A percentile compares a stretch with the other conserved stretches of the same genome.
These are phyloP conservation scores for Actenoides hombroni DNA, from an alignment of 2,113 vertebrate genomes.

Conservation along the genomic window DNA sequence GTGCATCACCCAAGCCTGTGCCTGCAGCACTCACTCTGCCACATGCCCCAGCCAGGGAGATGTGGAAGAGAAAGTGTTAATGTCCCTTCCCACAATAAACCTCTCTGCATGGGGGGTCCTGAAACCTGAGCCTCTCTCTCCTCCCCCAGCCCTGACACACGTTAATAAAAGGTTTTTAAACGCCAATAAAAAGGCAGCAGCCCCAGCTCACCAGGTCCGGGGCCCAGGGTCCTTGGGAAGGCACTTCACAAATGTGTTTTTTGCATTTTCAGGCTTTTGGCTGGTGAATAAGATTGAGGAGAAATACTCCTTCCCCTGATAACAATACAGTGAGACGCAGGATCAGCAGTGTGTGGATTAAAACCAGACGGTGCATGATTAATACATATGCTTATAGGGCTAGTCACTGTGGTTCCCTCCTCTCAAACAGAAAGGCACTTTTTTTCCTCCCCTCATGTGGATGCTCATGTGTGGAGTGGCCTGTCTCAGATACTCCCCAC, in stretches of 20 bases:
- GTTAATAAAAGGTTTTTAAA: constrained; percentile 75
- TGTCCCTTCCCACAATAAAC: constrained; percentile 76
- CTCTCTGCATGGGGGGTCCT: constrained; percentile 68
- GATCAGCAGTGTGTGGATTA: constrained; percentile 81
- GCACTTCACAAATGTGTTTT: constrained; percentile 79
- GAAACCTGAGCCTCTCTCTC: constrained; percentile 68
- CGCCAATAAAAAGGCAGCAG: constrained; percentile 69
- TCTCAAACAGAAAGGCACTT: constrained; percentile 70
- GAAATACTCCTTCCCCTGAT: constrained; percentile 80
- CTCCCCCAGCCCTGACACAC: constrained; percentile 64
- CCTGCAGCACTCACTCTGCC: constrained; percentile 2
- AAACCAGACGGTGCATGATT: constrained; percentile 83
- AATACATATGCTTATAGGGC: constrained; percentile 80
- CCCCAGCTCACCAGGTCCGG: constrained; percentile 69
- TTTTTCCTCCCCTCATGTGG: constrained; percentile 2
- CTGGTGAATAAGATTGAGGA: constrained; percentile 79
- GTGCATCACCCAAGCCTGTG: not conserved
- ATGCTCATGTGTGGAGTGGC: constrained; percentile 27
- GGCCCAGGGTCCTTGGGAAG: constrained; percentile 73
- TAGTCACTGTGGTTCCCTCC: constrained; percentile 79
- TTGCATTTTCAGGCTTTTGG: constrained; percentile 82
- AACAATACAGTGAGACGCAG: constrained; percentile 81
- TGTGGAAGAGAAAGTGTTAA: constrained; percentile 71
- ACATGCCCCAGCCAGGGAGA: constrained; percentile 28
- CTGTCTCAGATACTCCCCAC: constrained; percentile 35